Conservation (phyloP, 2,113 vertebrate species). For the Chiloscyllium plagiosum region DNA sequence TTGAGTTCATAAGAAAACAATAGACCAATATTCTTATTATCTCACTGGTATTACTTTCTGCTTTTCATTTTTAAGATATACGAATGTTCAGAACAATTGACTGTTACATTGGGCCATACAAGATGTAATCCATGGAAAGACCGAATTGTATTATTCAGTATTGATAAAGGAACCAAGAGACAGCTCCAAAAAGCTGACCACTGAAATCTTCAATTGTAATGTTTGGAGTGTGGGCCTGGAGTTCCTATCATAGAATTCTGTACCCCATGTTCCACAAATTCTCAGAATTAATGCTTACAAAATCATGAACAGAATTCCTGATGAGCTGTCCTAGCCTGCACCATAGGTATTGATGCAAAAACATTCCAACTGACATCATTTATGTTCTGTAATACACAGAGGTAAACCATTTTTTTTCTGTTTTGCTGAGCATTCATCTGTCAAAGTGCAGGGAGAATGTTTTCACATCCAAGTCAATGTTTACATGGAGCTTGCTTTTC, state of each 20-base stretch:
- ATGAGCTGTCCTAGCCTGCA: not conserved
- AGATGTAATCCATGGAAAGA: not conserved
- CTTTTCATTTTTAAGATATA: not conserved
- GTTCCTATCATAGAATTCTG: not conserved
- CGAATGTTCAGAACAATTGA: not conserved
- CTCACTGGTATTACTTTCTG: not conserved
- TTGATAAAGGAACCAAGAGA: not conserved
- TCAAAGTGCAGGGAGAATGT: too few relatives aligned
- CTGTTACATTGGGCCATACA: not conserved
- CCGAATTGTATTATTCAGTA: not conserved
- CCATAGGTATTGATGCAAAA: not conserved
- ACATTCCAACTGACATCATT: not conserved
- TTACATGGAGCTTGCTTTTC: not conserved
- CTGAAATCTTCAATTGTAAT: not conserved
- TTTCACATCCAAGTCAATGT: not conserved
- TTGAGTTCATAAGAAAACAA: slow-evolving; percentile 6
- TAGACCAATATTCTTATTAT: not conserved
- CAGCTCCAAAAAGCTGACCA: not conserved
- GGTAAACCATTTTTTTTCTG: too few relatives aligned
- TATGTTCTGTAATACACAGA: not conserved
- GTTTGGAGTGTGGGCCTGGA: not conserved
- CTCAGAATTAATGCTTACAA: not conserved
- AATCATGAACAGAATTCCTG: not conserved
- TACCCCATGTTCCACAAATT: not conserved
- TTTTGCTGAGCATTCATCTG: too few relatives aligned